phyloP scores from a whole-genome alignment of 1,140 invertebrate genomes.

The Orchestia grillus region DNA sequence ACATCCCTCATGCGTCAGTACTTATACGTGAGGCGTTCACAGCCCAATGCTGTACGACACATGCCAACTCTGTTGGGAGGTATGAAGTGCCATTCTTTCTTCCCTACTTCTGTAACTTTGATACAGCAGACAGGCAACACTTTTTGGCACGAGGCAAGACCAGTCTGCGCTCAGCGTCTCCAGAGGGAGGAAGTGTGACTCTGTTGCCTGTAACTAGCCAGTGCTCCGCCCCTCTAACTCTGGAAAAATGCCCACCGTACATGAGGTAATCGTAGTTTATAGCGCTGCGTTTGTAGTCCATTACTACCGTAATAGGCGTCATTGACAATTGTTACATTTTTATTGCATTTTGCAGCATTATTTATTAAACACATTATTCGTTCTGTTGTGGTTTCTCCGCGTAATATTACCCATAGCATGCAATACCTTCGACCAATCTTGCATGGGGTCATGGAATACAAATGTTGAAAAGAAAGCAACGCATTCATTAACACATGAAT shows the following conservation, averaged over 20 bases:
- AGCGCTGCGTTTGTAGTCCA: not conserved
- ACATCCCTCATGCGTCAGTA: too few relatives aligned
- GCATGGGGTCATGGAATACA: not conserved
- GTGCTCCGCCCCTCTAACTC: not conserved
- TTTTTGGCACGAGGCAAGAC: not conserved
- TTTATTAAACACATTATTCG: not conserved
- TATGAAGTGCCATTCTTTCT: too few relatives aligned
- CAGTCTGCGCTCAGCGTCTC: not conserved
- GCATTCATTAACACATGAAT: not conserved
- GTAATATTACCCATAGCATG: not conserved
- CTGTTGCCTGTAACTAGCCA: not conserved
- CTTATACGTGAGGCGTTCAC: too few relatives aligned
- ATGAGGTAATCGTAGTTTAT: not conserved
- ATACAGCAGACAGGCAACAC: not conserved
- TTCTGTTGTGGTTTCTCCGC: not conserved
- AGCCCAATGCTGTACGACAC: too few relatives aligned
- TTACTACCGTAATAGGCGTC: not conserved
- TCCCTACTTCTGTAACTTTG: not conserved
- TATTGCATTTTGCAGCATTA: not conserved
- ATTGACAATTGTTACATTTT: not conserved
- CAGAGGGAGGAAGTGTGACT: not conserved
- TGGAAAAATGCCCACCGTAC: constrained; percentile 6
- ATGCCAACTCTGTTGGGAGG: too few relatives aligned
- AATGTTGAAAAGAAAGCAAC: not conserved
- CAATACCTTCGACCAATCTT: not conserved